A percentile compares a stretch with the other conserved stretches of the same genome.
phyloP scores from a whole-genome alignment of 2,888 invertebrate species.

The Timandra comae region DNA sequence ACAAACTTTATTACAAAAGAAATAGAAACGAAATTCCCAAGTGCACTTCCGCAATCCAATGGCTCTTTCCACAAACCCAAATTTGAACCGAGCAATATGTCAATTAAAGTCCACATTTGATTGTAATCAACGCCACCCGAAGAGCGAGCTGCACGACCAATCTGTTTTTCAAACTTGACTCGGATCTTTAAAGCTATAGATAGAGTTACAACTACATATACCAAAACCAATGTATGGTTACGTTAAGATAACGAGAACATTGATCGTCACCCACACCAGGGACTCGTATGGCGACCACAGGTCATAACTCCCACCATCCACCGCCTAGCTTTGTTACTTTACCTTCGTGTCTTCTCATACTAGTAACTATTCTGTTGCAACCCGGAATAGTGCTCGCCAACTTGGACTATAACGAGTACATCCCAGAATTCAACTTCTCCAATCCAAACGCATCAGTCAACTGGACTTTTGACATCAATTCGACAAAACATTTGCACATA shows the following conservation, averaged over 20 bases:
- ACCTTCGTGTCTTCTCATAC: slow-evolving; percentile 72
- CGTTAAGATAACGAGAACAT: slow-evolving; percentile 47
- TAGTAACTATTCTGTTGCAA: slow-evolving; percentile 55
- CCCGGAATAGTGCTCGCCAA: slow-evolving; percentile 43
- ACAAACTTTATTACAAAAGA: slow-evolving; percentile 37
- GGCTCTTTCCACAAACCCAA: slow-evolving; percentile 52
- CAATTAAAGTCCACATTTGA: slow-evolving; percentile 57
- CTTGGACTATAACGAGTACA: slow-evolving; percentile 42
- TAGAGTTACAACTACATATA: slow-evolving; percentile 26
- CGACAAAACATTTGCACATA: slow-evolving; percentile 42
- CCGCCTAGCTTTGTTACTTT: slow-evolving; percentile 75
- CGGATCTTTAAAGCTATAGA: slow-evolving; percentile 18
- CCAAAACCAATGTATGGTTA: slow-evolving; percentile 70
- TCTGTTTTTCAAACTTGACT: slow-evolving; percentile 67
- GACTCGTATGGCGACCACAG: slow-evolving; percentile 74
- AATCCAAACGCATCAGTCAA: slow-evolving; percentile 49
- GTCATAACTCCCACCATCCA: slow-evolving; percentile 61
- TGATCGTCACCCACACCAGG: slow-evolving; percentile 60
- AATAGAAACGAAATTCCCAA: slow-evolving; percentile 33
- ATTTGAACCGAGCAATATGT: slow-evolving; percentile 60
- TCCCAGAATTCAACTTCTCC: slow-evolving; percentile 38
- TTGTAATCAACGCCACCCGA: slow-evolving; percentile 55
- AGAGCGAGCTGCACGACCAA: slow-evolving; percentile 54
- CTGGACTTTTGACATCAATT: slow-evolving; percentile 54
- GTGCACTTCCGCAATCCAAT: slow-evolving; percentile 44